Base-by-base conservation (phyloP, 1,140 invertebrate genomes). In the Achroia grisella region DNA sequence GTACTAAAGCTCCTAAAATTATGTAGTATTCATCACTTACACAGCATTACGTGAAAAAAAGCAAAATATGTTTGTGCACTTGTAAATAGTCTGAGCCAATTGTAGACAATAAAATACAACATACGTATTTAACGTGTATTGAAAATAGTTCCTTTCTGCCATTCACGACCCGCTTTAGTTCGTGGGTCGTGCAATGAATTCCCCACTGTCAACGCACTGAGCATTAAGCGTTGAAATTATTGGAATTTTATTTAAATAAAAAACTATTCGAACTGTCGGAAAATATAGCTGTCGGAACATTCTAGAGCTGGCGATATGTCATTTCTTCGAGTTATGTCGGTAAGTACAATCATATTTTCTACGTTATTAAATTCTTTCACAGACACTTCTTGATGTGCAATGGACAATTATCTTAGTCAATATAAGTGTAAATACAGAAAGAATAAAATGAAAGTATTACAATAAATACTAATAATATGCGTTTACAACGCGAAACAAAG, bases 351-450 rank as follows among this genome's bases (percentile, higher is more conserved):
- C 57, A 53, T 58, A 48, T 62, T 57, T 50, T n/a, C n/a, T 34
- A 43, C 63, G 62, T 79, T 76, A 79, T 79, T 79, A 75, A 79
- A 79, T 79, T 79, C 61, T 71, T 75, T 68, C 52, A 47, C 47
- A 51, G 39, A n/a, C 55, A 53, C 52, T 54, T 2, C 53, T 54
- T 67, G 52, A 71, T 73, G n/a, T n/a, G n/a, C n/a, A n/a, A n/a
- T n/a, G n/a, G 71, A 62, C 65, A 73, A 73, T 71, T 62, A 62
- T 71, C 63, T 72, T 62, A 70, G n/a, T n/a, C n/a, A n/a, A n/a
- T n/a, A n/a, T n/a, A n/a, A n/a, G n/a, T n/a, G n/a, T n/a, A n/a
- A n/a, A n/a, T n/a, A n/a, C n/a, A n/a, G n/a, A n/a, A n/a, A n/a
- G n/a, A n/a, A n/a, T n/a, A n/a, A n/a, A n/a, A n/a, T n/a, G n/a